These are phyloP conservation scores for Aepyceros melampus DNA, from an alignment of 2,113 vertebrate species.

Conservation along the genomic window DNA sequence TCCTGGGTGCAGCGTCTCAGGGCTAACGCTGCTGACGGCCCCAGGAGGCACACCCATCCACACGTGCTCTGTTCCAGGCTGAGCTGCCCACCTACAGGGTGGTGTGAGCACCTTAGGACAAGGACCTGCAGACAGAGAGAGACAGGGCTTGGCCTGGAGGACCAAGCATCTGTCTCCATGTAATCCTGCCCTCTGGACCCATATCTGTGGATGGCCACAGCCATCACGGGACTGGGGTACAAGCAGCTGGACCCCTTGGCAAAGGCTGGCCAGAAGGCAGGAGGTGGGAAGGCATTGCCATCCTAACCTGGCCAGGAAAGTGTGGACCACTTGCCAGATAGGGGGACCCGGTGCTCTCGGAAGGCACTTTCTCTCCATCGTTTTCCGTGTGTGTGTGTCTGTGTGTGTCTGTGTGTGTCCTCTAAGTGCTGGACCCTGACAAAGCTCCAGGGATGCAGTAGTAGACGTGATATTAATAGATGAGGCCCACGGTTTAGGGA, in stretches of 20 bases:
- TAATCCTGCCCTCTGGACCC: neutral
- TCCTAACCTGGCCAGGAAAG: neutral
- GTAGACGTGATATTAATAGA: neutral
- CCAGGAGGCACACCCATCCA: accelerated
- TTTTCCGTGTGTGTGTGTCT: neutral
- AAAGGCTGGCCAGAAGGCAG: neutral
- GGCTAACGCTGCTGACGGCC: neutral
- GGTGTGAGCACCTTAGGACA: neutral
- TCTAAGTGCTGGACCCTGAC: neutral
- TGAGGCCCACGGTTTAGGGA: neutral
- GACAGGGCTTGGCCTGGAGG: neutral
- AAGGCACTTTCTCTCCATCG: neutral
- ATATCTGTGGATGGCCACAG: neutral
- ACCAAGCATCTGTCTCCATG: neutral
- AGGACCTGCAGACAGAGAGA: neutral
- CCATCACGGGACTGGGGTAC: neutral
- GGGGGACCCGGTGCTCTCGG: neutral
- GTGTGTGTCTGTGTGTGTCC: neutral
- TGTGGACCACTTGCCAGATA: neutral
- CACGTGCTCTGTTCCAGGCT: accelerated
- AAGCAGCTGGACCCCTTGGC: neutral
- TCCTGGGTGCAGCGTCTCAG: accelerated
- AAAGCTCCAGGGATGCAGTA: neutral
- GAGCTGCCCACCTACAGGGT: neutral
- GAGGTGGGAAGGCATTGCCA: neutral